phyloP scores from a whole-genome alignment of 2,888 invertebrate species.

The Endotricha flammealis region DNA sequence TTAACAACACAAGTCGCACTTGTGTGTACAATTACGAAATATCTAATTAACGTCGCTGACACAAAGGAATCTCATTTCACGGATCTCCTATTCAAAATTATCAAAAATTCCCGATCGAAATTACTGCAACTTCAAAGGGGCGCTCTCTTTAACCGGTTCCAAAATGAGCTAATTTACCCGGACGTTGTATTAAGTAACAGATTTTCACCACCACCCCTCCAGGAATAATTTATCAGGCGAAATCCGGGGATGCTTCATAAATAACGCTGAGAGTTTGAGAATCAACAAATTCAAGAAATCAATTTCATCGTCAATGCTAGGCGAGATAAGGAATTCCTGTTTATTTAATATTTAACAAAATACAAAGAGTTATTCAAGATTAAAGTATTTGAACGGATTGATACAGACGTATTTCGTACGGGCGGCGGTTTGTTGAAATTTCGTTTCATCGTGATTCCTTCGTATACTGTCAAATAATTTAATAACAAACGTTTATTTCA shows the following conservation, averaged over 20 bases:
- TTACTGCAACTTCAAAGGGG: constrained; percentile 13
- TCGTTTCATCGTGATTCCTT: too few species aligned
- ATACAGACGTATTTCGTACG: background rate
- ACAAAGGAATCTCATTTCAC: constrained; percentile 2
- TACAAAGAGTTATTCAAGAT: background rate
- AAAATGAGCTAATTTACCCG: constrained; percentile 16
- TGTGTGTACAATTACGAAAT: background rate
- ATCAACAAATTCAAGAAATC: constrained; percentile 14
- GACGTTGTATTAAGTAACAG: constrained; percentile 19
- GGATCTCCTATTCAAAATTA: constrained; percentile 4
- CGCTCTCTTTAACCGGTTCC: constrained; percentile 8
- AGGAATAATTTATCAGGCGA: constrained; percentile 24
- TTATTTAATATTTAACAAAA: background rate
- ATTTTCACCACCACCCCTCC: constrained; percentile 15
- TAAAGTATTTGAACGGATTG: background rate
- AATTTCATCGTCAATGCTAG: constrained; percentile 9
- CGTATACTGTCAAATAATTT: too few species aligned
- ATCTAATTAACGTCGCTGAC: background rate
- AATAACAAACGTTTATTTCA: too few species aligned
- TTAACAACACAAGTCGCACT: too few species aligned
- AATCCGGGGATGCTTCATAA: constrained; percentile 17
- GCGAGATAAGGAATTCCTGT: constrained; percentile 7
- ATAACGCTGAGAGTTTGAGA: constrained; percentile 15
- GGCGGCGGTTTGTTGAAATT: too few species aligned
- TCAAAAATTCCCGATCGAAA: background rate